Evolutionary conservation across 2,113 vertebrate genomes (phyloP), one percentile per base, ranked within the genome.

Genomic region (Cyprinodon brontotheroides): DNA sequence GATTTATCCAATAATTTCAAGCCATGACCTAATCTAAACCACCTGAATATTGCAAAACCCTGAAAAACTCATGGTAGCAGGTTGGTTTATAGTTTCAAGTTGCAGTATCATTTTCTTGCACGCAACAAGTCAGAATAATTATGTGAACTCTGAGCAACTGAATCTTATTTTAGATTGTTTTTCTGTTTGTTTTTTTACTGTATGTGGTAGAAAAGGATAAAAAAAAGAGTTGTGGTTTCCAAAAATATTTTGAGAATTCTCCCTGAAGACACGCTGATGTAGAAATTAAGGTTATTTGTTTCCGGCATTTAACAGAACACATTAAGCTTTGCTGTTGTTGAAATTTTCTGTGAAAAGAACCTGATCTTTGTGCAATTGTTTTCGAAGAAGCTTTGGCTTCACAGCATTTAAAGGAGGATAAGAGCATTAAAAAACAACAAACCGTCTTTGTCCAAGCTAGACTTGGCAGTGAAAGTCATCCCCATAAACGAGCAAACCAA

Each of bases 201-300:
- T 6, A 11, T 39, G 1, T 50, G 5, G 76, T 70, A 64, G 87
- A 74, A 84, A 82, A 84, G 82, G 63, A 62, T 86, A 75, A 64
- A 83, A 86, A 84, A 77, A 77, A 78, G 83, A 84, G 73, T 71
- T 66, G 67, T 59, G 75, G 80, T 71, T 78, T n/a, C 50, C 66
- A 63, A 78, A 67, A 71, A 80, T 86, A 87, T 92, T 88, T 83
- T 84, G 72, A 70, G 53, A 39, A 9, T 10, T 43, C 36, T 41
- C 3, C 39, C 57, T 45, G 48, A 68, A 45, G 53, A 75, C 45
- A 53, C 3, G 38, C 38, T 29, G 61, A 68, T 48, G 60, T 43
- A 65, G 74, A 74, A 70, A 60, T 74, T n/a, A n/a, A n/a, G 57
- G n/a, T 14, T 11, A 7, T 47, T 12, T 43, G 7, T 13, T 66